These are phyloP conservation scores for Lasioglossum albipes DNA, from an alignment of 1,140 invertebrate species.

Conservation along the genomic window DNA sequence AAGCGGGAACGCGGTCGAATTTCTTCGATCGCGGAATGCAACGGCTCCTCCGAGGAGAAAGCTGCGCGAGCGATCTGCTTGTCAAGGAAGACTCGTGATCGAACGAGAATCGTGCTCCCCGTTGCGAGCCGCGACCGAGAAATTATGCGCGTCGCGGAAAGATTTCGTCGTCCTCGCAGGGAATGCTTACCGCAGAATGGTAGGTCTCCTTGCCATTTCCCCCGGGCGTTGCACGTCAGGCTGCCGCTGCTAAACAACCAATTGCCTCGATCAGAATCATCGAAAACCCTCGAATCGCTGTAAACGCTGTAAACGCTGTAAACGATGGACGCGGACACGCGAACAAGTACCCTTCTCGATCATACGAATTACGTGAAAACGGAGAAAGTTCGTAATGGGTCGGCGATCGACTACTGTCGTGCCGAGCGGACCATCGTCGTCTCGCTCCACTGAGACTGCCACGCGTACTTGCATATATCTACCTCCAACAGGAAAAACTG, in stretches of 20 bases:
- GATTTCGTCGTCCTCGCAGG: neutral
- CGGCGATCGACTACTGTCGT: constrained; percentile 19
- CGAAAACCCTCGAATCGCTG: neutral
- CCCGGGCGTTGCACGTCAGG: constrained; percentile 84
- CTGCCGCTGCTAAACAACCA: constrained; percentile 78
- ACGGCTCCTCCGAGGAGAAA: constrained; percentile 19
- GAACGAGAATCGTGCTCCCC: neutral
- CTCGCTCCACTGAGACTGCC: constrained; percentile 10
- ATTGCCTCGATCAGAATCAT: constrained; percentile 22
- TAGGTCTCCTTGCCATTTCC: constrained; percentile 88
- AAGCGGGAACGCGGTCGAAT: constrained; percentile 17
- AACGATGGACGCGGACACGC: constrained; percentile 13
- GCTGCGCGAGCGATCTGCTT: constrained; percentile 11
- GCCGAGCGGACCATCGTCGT: constrained; percentile 27
- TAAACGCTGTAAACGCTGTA: neutral
- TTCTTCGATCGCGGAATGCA: constrained; percentile 27
- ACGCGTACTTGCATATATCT: neutral
- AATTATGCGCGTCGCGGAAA: neutral
- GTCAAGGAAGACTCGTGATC: constrained; percentile 8
- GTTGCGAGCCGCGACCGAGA: too few relatives aligned
- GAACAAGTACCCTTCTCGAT: constrained; percentile 12
- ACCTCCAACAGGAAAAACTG: constrained; percentile 11
- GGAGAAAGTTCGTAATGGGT: constrained; percentile 49
- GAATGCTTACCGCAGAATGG: constrained; percentile 89
- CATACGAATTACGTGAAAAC: constrained; percentile 33